Percentiles rank a stretch among this genome's conserved stretches.
Evolutionary conservation across 1,140 invertebrate species (phyloP).

Genomic region (Aporrectodea caliginosa): DNA sequence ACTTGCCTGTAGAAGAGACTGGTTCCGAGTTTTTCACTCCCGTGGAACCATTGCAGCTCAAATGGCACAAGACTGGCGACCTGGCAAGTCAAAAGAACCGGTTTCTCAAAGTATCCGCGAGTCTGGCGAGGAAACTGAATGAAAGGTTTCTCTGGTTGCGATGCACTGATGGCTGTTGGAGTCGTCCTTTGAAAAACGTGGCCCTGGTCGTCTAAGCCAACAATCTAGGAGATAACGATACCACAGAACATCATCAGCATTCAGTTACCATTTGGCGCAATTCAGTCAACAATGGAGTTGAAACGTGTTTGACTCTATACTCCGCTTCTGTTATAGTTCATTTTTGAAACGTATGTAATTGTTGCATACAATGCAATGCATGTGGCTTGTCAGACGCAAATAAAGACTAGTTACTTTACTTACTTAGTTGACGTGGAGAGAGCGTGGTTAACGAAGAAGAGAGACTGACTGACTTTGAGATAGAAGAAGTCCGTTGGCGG

Average conservation of each 20-base stretch:
- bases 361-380: too few species aligned
- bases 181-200: constrained; percentile 46
- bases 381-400: too few species aligned
- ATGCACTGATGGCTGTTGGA: constrained; percentile 47
- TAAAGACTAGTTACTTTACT: too few species aligned
- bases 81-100: constrained; percentile 56
- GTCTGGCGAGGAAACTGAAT: constrained; percentile 48
- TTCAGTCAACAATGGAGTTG: too few species aligned
- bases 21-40: neutral
- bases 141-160: constrained; percentile 40
- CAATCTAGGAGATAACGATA: too few species aligned
- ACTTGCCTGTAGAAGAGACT: neutral
- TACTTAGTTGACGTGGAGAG: too few species aligned
- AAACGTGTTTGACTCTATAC: too few species aligned
- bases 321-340: too few species aligned
- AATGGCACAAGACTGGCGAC: constrained; percentile 61
- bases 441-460: too few species aligned
- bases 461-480: constrained; percentile 60
- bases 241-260: too few species aligned
- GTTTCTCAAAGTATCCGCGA: constrained; percentile 45
- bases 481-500: constrained; percentile 59
- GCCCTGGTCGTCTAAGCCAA: constrained; percentile 47
- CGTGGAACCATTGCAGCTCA: constrained; percentile 58
- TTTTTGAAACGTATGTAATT: too few species aligned
- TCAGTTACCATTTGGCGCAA: too few species aligned